Evolutionary conservation across 2,797 vertebrate species (phyloP).

Genomic region (Monodelphis domestica): DNA sequence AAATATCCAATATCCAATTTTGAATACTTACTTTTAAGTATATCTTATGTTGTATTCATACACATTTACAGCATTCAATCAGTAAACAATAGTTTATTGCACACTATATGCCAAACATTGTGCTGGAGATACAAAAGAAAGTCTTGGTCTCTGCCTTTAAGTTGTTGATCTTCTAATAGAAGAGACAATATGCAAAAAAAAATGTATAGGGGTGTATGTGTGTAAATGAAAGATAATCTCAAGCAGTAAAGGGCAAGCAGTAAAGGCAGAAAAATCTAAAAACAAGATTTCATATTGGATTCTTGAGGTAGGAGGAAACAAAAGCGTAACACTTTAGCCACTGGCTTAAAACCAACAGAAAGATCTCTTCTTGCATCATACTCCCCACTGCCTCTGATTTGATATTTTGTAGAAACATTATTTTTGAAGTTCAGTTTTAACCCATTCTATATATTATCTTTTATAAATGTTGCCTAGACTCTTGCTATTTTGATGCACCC

Average conservation of each 20-base stretch:
- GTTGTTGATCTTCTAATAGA: background rate
- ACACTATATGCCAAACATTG: background rate
- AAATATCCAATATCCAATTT: slow-evolving; percentile 37
- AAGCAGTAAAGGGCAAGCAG: background rate
- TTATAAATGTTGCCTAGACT: background rate
- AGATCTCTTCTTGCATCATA: slow-evolving; percentile 15
- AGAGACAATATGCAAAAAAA: background rate
- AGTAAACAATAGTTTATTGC: background rate
- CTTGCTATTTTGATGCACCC: background rate
- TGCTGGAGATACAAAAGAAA: background rate
- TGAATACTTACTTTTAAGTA: slow-evolving; percentile 2
- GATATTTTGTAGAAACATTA: background rate
- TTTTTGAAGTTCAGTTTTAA: background rate
- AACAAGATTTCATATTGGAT: background rate
- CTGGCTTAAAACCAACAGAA: slow-evolving; percentile 24
- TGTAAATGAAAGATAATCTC: background rate
- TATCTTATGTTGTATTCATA: background rate
- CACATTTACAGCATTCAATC: background rate
- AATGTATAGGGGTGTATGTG: background rate
- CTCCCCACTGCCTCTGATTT: background rate
- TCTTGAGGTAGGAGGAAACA: background rate
- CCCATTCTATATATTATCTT: background rate
- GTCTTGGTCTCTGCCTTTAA: background rate
- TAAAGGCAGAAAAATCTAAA: background rate
- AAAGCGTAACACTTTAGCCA: slow-evolving; percentile 23